Conservation (phyloP, 2,888 invertebrate species). For the Cephus spinipes region DNA sequence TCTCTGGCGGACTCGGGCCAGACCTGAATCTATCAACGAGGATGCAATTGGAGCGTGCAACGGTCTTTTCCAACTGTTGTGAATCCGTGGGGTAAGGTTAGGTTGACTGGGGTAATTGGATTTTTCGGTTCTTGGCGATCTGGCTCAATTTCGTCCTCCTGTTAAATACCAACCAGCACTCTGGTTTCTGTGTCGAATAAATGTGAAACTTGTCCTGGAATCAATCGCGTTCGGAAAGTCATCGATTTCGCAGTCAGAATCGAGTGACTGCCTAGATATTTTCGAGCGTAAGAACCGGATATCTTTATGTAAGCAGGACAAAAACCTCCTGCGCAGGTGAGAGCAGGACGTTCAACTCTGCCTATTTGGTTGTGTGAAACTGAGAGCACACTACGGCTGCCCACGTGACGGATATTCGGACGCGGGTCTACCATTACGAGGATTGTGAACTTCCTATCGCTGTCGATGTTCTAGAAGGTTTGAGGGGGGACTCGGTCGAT, state of each 20-base stretch:
- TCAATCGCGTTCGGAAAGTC: background rate
- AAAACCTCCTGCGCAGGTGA: constrained; percentile 25
- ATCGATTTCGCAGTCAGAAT: constrained; percentile 12
- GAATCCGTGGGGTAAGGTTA: background rate
- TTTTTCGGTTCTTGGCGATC: background rate
- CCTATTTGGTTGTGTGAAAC: constrained; percentile 19
- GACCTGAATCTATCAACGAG: background rate
- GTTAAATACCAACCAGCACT: background rate
- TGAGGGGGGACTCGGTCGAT: background rate
- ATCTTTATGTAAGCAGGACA: constrained; percentile 25
- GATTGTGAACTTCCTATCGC: background rate
- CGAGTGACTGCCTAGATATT: background rate
- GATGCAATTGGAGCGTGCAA: background rate
- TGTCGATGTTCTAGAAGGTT: background rate
- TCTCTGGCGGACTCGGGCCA: background rate
- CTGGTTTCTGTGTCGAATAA: background rate
- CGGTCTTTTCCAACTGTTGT: background rate
- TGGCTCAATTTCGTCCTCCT: background rate
- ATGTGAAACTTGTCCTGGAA: background rate
- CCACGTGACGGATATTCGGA: constrained; percentile 14
- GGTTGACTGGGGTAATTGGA: background rate
- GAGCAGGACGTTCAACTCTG: constrained; percentile 25
- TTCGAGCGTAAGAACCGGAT: constrained; percentile 23
- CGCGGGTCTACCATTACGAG: constrained; percentile 23
- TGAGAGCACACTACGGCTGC: constrained; percentile 16